Percentiles rank a stretch among this genome's conserved stretches.
These are phyloP conservation scores for Dolichoris vasculosae DNA, from an alignment of 1,140 invertebrate species.

Conservation along the genomic window DNA sequence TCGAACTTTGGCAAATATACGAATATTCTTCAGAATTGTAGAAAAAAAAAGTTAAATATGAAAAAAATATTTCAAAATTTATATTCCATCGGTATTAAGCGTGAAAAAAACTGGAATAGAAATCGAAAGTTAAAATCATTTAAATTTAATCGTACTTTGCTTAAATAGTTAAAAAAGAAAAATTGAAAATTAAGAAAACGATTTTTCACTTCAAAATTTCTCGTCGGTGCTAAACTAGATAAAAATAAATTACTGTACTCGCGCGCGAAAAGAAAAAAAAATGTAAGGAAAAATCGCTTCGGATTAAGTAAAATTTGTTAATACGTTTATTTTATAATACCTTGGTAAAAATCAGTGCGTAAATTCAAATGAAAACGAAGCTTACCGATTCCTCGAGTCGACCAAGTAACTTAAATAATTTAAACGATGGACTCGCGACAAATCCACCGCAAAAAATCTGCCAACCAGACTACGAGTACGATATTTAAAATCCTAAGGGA, in stretches of 20 bases:
- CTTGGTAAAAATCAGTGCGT: background rate
- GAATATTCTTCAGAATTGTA: background rate
- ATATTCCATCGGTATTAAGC: background rate
- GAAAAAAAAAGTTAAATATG: background rate
- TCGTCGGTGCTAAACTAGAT: too few relatives aligned
- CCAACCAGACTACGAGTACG: slow-evolving; percentile 15
- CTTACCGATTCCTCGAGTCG: too few relatives aligned
- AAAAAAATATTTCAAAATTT: background rate
- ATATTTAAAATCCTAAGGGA: background rate
- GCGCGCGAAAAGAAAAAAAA: too few relatives aligned
- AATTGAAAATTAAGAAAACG: too few relatives aligned
- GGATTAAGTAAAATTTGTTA: background rate
- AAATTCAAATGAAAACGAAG: background rate
- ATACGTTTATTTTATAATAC: background rate
- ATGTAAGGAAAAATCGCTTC: too few relatives aligned
- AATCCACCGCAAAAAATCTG: background rate
- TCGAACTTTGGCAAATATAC: background rate
- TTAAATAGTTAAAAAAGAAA: background rate
- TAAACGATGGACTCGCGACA: background rate
- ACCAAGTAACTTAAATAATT: background rate
- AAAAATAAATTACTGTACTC: too few relatives aligned
- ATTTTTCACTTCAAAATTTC: too few relatives aligned
- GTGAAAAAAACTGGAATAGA: background rate
- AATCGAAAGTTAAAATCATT: background rate
- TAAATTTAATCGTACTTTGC: background rate